phyloP scores from a whole-genome alignment of 2,888 invertebrate genomes.

The Hololepta plana region DNA sequence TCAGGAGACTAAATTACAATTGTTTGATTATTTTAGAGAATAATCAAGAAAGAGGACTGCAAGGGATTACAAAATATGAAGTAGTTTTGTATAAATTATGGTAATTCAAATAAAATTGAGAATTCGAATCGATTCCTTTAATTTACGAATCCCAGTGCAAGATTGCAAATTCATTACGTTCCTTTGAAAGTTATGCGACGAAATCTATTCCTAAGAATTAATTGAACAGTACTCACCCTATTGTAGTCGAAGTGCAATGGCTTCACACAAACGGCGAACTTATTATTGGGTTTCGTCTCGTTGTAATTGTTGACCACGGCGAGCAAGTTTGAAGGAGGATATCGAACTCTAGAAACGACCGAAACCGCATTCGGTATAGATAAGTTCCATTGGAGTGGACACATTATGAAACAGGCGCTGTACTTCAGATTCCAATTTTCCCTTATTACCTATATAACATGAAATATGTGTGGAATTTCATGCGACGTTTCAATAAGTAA shows the following conservation, averaged over 20 bases:
- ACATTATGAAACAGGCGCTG: conserved; percentile 77
- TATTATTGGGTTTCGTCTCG: conserved; percentile 32
- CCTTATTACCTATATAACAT: conserved; percentile 45
- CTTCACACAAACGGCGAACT: conserved; percentile 66
- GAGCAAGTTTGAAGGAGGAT: conserved; percentile 45
- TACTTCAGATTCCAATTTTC: conserved; percentile 91
- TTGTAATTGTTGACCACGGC: conserved; percentile 34
- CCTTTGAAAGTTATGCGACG: too few species aligned
- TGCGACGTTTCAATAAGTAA: too few species aligned
- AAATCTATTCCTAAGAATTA: too few species aligned
- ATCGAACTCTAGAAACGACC: conserved; percentile 40
- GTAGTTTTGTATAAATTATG: too few species aligned
- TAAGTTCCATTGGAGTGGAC: conserved; percentile 46
- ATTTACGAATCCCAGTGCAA: too few species aligned
- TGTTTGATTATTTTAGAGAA: too few species aligned
- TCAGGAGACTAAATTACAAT: too few species aligned
- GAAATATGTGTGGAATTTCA: conserved; percentile 1
- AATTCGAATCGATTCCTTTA: too few species aligned
- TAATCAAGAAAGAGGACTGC: too few species aligned
- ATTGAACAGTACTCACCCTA: conserved; percentile 29
- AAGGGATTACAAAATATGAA: too few species aligned
- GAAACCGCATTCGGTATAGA: conserved; percentile 51
- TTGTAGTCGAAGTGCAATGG: conserved; percentile 81
- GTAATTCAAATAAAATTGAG: too few species aligned
- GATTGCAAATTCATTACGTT: too few species aligned